Evolutionary conservation across 1,140 invertebrate genomes (phyloP), one percentile per base, ranked within the genome.

Genomic region (Meteorus sp.): DNA sequence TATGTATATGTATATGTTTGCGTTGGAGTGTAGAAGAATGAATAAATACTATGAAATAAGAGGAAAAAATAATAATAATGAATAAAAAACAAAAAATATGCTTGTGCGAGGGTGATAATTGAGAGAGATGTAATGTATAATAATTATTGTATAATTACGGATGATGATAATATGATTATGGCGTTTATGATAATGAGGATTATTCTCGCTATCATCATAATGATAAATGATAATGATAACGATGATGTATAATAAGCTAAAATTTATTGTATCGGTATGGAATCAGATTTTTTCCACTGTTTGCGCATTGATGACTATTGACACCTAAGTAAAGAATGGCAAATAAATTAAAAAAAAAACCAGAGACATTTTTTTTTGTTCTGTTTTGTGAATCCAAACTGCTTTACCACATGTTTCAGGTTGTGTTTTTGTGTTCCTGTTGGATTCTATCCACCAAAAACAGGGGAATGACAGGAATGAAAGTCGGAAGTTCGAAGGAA

Each of bases 91-190:
- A 51, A 51, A 61, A 37, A 51, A 53, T 61, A 15, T 47, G 37
- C 41, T 33, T 54, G 64, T 65, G 25, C 13, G 44, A 56, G 57
- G 47, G 33, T 51, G 15, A 51, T 51, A 51, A 58, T n/a, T 22
- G 22, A 39, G 20, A 50, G 60, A 48, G 27, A 64, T 66, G 35
- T 44, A 47, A 68, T 73, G 70, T 78, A 77, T 76, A 72, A 75
- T 76, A 72, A 79, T 76, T 76, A 77, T 73, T 77, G 72, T 74
- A 71, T 78, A 79, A 78, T 78, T 76, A 73, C 53, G 62, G 31
- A 64, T 60, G 58, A 66, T 67, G 64, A 64, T 67, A 62, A 60
- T 68, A 59, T 59, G 64, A 72, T 70, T 68, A 72, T 65, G 70
- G 72, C 66, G 65, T 69, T 64, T 64, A 66, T 65, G 52, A 63